Conservation (phyloP, 2,797 vertebrate genomes). For the Neopelma chrysocephalum region DNA sequence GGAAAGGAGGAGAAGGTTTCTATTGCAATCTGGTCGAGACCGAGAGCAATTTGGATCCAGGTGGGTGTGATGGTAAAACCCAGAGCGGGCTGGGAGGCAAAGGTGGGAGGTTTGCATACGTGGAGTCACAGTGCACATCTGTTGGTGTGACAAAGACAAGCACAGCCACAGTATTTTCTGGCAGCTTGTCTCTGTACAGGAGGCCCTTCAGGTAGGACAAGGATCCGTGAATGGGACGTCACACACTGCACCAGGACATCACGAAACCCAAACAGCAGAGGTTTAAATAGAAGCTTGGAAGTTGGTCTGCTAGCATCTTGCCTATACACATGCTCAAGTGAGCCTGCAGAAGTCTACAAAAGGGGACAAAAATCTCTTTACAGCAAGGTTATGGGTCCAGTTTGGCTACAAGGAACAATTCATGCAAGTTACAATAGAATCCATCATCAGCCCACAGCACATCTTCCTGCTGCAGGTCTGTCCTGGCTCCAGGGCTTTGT, state of each 20-base stretch:
- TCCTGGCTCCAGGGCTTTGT: not conserved
- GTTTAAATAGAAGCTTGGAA: not conserved
- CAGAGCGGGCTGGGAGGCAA: not conserved
- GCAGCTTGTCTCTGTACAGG: constrained; percentile 25
- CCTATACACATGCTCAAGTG: not conserved
- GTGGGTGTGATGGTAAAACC: not conserved
- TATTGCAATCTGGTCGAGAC: not conserved
- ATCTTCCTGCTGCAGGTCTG: not conserved
- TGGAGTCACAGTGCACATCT: constrained; percentile 56
- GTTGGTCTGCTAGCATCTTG: not conserved
- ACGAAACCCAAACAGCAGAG: not conserved
- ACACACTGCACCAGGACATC: not conserved
- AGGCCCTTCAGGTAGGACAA: not conserved
- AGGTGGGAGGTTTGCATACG: not conserved
- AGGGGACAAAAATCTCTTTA: constrained; percentile 4
- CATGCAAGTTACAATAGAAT: not conserved
- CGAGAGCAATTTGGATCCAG: not conserved
- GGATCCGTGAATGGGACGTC: not conserved
- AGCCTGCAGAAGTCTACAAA: not conserved
- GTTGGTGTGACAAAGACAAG: not conserved
- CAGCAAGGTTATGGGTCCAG: not conserved
- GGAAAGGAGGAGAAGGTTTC: not conserved
- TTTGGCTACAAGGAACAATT: not conserved
- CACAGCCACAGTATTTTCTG: not conserved
- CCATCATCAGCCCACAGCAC: not conserved